Evolutionary conservation across 2,113 vertebrate species (phyloP).

Genomic region (Mus spicilegus): DNA sequence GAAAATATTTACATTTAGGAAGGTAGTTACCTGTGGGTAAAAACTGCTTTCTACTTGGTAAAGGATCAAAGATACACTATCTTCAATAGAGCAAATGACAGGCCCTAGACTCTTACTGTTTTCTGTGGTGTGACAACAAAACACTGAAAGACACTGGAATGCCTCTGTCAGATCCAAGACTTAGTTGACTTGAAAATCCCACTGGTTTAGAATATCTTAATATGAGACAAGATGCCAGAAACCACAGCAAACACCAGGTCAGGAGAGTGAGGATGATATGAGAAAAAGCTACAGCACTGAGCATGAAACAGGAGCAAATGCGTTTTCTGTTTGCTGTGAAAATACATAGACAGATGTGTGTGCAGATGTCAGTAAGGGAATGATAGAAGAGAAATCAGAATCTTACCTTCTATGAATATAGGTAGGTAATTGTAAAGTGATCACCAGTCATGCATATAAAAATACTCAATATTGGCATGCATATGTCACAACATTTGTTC

Average conservation of each 20-base stretch:
- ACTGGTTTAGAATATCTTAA: not conserved
- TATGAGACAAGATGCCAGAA: not conserved
- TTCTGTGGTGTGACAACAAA: not conserved
- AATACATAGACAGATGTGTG: not conserved
- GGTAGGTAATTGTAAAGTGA: not conserved
- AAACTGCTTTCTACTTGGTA: not conserved
- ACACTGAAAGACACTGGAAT: not conserved
- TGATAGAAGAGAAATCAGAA: not conserved
- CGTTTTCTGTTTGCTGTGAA: not conserved
- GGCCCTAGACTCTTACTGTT: not conserved
- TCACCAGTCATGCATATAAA: not conserved
- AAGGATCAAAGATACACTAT: not conserved
- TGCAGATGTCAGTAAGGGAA: not conserved
- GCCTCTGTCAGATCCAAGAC: not conserved
- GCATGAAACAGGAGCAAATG: not conserved
- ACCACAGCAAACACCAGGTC: not conserved
- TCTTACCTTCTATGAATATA: not conserved
- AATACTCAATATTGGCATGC: not conserved
- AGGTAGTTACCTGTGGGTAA: not conserved
- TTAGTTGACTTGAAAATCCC: not conserved
- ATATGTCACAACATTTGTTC: not conserved
- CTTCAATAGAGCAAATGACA: not conserved
- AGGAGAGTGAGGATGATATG: not conserved
- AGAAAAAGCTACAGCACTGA: too few relatives aligned
- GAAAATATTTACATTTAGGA: not conserved